Base-by-base conservation (phyloP, 1,140 invertebrate genomes). In the Luehdorfia chinensis region DNA sequence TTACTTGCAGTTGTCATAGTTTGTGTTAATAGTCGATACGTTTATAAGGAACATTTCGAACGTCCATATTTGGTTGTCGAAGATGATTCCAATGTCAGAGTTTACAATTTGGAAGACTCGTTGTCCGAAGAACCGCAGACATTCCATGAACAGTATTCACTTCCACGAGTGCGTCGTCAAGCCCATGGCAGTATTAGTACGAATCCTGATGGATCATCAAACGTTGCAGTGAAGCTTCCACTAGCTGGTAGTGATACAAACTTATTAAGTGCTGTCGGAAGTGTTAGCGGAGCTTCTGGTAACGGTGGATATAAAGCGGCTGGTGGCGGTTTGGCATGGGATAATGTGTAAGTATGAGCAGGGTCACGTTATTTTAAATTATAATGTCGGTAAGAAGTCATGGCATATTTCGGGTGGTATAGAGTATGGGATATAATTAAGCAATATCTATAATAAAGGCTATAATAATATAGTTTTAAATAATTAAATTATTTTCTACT, bases 321-420 rank as follows among this genome's bases (percentile, higher is more conserved):
- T 7, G 50, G 56, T 4, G 67, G 47, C 21, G 67, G 70, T 14
- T 25, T 71, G 9, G 59, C 67, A 13, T 41, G 56, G 11, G 65
- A 74, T 33, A 71, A 74, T 27, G 44, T 65, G 70, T 74, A 25
- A 68, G 70, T 21, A 21, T 21, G 2, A 21, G 6, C 2, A 21
- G 2, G 6, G 6, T 21, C 2, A 21, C 2, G 2, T 3, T 21
- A 6, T 66, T 45, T 6, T 32, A 19, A 36, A 6, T 1, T 21
- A 33, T 19, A 25, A 33, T 47, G 47, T 12, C 7, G 28, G 44
- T 15, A 13, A 5, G 31, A 30, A 16, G 11, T 23, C 33, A 12
- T n/a, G 8, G n/a, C n/a, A 28, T n/a, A 28, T 6, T 4, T 28
- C n/a, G n/a, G n/a, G n/a, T n/a, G n/a, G n/a, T n/a, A n/a, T n/a